These are phyloP conservation scores for Ctenopoma multispine DNA, from an alignment of 2,797 vertebrate species.

Conservation along the genomic window DNA sequence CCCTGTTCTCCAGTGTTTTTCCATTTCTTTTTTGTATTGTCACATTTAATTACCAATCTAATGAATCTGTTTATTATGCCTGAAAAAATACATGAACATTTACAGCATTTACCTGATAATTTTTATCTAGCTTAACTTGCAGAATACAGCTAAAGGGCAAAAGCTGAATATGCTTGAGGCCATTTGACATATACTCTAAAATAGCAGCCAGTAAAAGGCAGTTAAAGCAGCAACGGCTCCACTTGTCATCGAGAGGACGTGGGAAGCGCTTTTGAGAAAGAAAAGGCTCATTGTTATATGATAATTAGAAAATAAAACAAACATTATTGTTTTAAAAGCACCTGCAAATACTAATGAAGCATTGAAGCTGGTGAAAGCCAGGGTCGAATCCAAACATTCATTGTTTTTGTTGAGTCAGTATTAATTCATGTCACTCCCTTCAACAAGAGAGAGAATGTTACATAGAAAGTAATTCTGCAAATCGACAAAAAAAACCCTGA, in stretches of 20 bases:
- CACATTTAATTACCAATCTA: slow-evolving; percentile 30
- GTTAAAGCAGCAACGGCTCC: slow-evolving; percentile 25
- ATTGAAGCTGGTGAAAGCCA: neutral
- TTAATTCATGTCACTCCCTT: neutral
- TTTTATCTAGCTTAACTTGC: slow-evolving; percentile 40
- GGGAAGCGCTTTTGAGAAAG: slow-evolving; percentile 11
- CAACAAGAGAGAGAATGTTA: neutral
- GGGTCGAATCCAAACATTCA: neutral
- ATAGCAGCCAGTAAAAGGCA: slow-evolving; percentile 33
- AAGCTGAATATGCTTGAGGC: slow-evolving; percentile 36
- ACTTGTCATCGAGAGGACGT: slow-evolving; percentile 21
- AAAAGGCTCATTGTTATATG: slow-evolving; percentile 17
- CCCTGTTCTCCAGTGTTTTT: slow-evolving; percentile 28
- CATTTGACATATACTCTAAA: slow-evolving; percentile 38
- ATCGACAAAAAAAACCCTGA: too few species aligned
- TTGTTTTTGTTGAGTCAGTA: neutral
- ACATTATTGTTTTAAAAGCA: slow-evolving; percentile 4
- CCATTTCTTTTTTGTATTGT: slow-evolving; percentile 27
- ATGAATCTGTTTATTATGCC: slow-evolving; percentile 32
- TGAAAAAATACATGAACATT: slow-evolving; percentile 59
- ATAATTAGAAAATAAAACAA: slow-evolving; percentile 7
- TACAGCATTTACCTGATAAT: slow-evolving; percentile 47
- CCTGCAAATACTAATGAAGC: neutral
- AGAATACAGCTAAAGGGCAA: slow-evolving; percentile 33
- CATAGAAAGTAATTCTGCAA: neutral